Evolutionary conservation across 1,140 invertebrate species (phyloP).

Genomic region (Cotesia glomerata): DNA sequence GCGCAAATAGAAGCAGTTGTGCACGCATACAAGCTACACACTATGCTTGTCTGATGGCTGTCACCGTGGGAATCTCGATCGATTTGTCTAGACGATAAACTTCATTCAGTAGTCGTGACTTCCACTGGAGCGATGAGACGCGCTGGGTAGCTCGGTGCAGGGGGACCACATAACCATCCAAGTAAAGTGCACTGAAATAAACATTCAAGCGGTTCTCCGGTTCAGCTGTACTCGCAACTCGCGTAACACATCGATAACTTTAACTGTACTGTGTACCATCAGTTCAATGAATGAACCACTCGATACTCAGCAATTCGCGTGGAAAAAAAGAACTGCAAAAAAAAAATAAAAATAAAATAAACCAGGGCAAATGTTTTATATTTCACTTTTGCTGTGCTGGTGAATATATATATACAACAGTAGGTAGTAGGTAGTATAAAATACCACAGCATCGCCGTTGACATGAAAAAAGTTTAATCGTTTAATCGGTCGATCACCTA

Average conservation of each 20-base stretch:
- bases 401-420: neutral
- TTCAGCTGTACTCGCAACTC: too few species aligned
- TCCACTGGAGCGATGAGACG: neutral
- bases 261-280: neutral
- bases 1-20: neutral
- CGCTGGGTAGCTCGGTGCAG: neutral
- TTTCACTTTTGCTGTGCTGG: neutral
- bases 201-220: constrained; percentile 27
- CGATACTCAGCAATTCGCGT: neutral
- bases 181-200: constrained; percentile 33
- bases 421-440: neutral
- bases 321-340: neutral
- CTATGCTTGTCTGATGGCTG: constrained; percentile 3
- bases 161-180: neutral
- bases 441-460: neutral
- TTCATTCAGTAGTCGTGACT: constrained; percentile 29
- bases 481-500: constrained; percentile 33
- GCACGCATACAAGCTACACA: neutral
- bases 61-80: constrained; percentile 31
- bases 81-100: constrained; percentile 38
- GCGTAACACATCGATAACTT: constrained; percentile 41
- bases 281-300: constrained; percentile 14
- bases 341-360: neutral
- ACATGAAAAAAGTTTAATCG: constrained; percentile 41
- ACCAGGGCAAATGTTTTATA: neutral